Base-by-base conservation (phyloP, 2,888 invertebrate genomes). In the Sesia bembeciformis region DNA sequence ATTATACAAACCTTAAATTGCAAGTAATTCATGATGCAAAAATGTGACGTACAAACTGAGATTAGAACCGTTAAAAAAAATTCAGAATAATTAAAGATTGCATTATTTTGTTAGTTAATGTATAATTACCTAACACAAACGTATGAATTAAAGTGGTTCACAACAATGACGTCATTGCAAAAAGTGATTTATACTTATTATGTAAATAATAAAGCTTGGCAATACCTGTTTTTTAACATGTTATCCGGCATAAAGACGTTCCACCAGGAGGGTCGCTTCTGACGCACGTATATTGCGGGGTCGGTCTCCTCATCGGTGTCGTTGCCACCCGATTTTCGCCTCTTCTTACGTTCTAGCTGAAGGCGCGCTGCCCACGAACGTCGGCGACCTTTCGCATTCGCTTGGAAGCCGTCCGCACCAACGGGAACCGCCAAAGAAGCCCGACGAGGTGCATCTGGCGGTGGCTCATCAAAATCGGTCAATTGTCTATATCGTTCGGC, bases 231-330 rank as follows among this genome's bases (percentile, higher is more conserved):
- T 65, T 92, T 92, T 58, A 91, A 90, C 90, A 92, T 91, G 70
- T 93, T 93, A 67, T 96, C 95, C 53, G 94, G 94, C 51, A 94
- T 93, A 76, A 96, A 95, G 61, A 96, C 95, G 78, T 95, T 96
- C 96, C 96, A 96, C 96, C 96, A 96, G 46, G 95, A 96, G 46
- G 94, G 93, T 59, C 95, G 90, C 77, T 95, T 95, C 78, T 95
- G 93, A 40, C 93, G 85, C 46, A 89, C 84, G 70, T 90, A 91
- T 59, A 67, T 78, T 63, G 76, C 89, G 64, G 74, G 74, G 58
- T 87, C 87, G 60, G 70, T 76, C 68, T 84, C 87, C 52, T 83
- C 81, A 56, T 90, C 88, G 39, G 84, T 84, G 60, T 86, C 84
- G 66, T 78, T 76, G 59, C 79, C 76, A 6, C 90, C 74, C 4